Conservation (phyloP, 2,888 invertebrate species). For the Digitonthophagus gazella region DNA sequence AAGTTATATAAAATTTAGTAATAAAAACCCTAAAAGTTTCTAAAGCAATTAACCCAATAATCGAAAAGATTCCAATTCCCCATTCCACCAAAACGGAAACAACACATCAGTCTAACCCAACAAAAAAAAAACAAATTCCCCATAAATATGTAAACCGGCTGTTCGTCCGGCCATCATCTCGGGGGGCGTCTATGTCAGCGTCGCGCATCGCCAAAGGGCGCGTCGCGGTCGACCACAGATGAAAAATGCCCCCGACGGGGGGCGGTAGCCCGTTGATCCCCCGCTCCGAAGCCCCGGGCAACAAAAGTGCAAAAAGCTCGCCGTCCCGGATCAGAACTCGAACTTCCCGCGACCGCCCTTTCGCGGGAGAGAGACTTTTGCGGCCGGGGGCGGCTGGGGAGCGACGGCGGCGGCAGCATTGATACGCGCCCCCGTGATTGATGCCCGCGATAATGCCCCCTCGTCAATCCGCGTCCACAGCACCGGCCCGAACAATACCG, state of each 20-base stretch:
- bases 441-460: constrained; percentile 56
- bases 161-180: constrained; percentile 31
- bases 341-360: constrained; percentile 13
- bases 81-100: no score
- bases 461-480: constrained; percentile 56
- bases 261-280: constrained; percentile 37
- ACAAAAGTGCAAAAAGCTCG: constrained; percentile 45
- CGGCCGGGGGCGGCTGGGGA: constrained; percentile 30
- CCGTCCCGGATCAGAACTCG: constrained; percentile 30
- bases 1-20: no score
- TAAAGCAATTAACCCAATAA: no score
- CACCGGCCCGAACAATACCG: constrained; percentile 58
- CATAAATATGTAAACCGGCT: constrained; percentile 30
- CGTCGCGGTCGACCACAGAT: constrained; percentile 37
- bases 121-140: no score
- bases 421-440: constrained; percentile 53
- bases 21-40: no score
- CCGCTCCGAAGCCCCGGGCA: constrained; percentile 43
- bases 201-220: constrained; percentile 39
- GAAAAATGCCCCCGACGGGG: constrained; percentile 49
- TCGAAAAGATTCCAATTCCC: no score
- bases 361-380: not conserved
- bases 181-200: constrained; percentile 4
- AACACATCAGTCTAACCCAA: no score
- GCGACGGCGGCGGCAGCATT: constrained; percentile 52